These are phyloP conservation scores for Meloidogyne hapla DNA, from an alignment of 1,140 invertebrate genomes.

Conservation along the genomic window DNA sequence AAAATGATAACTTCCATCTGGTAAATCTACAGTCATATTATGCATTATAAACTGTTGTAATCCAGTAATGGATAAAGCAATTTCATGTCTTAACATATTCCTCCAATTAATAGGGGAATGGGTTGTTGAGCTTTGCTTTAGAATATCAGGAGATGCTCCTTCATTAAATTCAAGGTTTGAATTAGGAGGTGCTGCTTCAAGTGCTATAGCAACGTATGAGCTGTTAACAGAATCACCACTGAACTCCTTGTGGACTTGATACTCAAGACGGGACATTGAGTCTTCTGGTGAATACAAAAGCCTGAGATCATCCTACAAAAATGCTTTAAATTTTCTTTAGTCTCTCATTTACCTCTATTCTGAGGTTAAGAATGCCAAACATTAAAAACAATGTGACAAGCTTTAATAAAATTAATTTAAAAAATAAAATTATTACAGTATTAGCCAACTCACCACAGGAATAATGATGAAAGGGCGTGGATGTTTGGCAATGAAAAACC, in stretches of 20 bases:
- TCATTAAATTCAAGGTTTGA: background rate
- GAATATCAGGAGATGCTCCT: background rate
- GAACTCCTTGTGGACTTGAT: conserved; percentile 59
- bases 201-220: conserved; percentile 53
- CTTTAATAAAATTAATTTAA: background rate
- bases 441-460: conserved; percentile 36
- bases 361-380: conserved; percentile 55
- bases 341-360: conserved; percentile 43
- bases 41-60: conserved; percentile 52
- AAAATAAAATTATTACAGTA: background rate
- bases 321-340: conserved; percentile 4
- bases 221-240: conserved; percentile 61
- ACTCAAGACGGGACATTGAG: conserved; percentile 58
- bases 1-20: conserved; percentile 51
- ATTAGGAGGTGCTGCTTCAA: conserved; percentile 45
- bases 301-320: conserved; percentile 58
- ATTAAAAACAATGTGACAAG: conserved; percentile 52
- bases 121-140: background rate
- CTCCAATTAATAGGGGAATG: conserved; percentile 12
- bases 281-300: conserved; percentile 61
- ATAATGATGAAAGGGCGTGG: conserved; percentile 53
- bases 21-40: conserved; percentile 56
- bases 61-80: conserved; percentile 45
- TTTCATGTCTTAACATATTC: conserved; percentile 52
- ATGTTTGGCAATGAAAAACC: conserved; percentile 51